phyloP scores from a whole-genome alignment of 2,113 vertebrate genomes.

The Eurystomus gularis region DNA sequence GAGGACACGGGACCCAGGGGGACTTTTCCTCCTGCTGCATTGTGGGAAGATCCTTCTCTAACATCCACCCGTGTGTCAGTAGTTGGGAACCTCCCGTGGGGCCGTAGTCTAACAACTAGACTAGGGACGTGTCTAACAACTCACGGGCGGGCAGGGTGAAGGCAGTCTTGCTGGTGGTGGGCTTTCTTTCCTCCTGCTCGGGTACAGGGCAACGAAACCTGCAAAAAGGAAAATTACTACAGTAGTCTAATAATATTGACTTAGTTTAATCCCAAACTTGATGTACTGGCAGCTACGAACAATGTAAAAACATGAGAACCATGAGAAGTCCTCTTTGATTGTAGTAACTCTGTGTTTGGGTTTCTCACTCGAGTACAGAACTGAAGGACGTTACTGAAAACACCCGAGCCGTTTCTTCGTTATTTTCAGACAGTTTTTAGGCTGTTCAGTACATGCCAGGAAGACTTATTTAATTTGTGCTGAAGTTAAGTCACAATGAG shows the following conservation, averaged over 20 bases:
- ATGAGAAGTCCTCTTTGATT: background rate
- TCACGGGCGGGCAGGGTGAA: conserved; percentile 74
- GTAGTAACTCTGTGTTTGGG: background rate
- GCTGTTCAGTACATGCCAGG: background rate
- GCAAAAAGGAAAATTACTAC: background rate
- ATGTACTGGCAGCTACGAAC: background rate
- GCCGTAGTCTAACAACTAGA: no score
- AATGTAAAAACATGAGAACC: background rate
- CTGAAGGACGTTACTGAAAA: background rate
- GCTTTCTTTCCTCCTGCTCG: conserved; percentile 68
- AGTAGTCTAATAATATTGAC: background rate
- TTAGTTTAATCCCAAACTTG: background rate
- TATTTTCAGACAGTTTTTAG: background rate
- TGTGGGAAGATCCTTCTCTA: background rate
- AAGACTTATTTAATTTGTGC: background rate
- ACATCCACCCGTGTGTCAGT: background rate
- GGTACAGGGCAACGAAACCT: conserved; percentile 69
- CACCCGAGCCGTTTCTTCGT: background rate
- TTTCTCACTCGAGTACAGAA: background rate
- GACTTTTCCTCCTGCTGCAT: background rate
- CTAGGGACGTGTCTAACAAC: background rate
- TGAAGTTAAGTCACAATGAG: background rate
- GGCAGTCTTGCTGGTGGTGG: conserved; percentile 70
- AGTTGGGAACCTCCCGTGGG: background rate
- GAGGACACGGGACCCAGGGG: background rate